A percentile compares a stretch with the other conserved stretches of the same genome.
Evolutionary conservation across 2,797 vertebrate species (phyloP).

Genomic region (Pseudochirops corinnae): DNA sequence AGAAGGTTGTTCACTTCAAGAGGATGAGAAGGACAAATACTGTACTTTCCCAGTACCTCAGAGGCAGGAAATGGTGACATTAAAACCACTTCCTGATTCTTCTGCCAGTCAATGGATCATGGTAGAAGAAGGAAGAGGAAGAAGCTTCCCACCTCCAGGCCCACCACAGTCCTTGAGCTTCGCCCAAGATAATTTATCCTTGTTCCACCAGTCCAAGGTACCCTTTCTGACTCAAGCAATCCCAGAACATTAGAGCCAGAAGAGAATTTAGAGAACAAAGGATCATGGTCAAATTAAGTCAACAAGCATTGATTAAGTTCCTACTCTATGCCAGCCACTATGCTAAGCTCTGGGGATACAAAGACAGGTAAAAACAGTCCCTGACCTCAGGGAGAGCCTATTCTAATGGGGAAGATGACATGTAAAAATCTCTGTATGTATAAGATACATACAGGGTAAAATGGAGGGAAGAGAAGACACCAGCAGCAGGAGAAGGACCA

Average conservation of each 20-base stretch:
- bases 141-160: background rate
- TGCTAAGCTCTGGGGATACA: background rate
- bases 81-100: background rate
- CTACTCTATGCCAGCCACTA: background rate
- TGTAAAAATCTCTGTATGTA: background rate
- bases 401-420: background rate
- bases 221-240: background rate
- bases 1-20: background rate
- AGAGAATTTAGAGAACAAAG: background rate
- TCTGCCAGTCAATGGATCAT: background rate
- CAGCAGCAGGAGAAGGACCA: background rate
- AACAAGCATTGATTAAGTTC: background rate
- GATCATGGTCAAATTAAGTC: background rate
- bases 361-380: background rate
- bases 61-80: background rate
- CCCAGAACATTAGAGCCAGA: background rate
- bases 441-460: background rate
- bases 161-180: background rate
- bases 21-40: background rate
- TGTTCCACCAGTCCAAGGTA: background rate
- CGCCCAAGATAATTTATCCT: background rate
- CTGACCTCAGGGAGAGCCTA: background rate
- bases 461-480: background rate
- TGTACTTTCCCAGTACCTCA: background rate
- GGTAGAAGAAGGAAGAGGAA: background rate